These are phyloP conservation scores for Cotesia chilonis DNA, from an alignment of 1,140 invertebrate genomes.

Conservation along the genomic window DNA sequence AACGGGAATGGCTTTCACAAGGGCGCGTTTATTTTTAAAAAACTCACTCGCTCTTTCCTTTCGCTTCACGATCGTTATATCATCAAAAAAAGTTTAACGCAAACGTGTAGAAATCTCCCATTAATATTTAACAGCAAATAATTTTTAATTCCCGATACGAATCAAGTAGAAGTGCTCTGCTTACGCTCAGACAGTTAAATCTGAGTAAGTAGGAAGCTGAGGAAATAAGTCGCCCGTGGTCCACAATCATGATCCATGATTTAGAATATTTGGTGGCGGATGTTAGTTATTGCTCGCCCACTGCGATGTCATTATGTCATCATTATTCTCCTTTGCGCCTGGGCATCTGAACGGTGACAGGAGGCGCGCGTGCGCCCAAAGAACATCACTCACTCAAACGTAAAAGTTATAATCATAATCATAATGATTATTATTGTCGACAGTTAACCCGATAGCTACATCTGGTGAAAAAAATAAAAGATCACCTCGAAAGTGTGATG, in stretches of 20 bases:
- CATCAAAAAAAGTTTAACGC: not conserved
- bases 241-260: slow-evolving; percentile 46
- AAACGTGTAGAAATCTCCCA: not conserved
- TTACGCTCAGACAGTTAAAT: no score
- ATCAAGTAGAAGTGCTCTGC: slow-evolving; percentile 8
- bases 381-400: slow-evolving; percentile 56
- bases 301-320: slow-evolving; percentile 66
- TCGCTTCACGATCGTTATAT: not conserved
- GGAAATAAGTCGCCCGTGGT: slow-evolving; percentile 44
- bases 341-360: slow-evolving; percentile 53
- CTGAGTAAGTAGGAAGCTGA: slow-evolving; percentile 3
- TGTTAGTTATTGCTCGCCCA: slow-evolving; percentile 66
- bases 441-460: not conserved
- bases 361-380: slow-evolving; percentile 58
- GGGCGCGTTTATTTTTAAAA: slow-evolving; percentile 2
- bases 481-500: slow-evolving; percentile 1
- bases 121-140: no score
- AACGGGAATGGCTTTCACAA: slow-evolving; percentile 28
- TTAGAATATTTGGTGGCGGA: slow-evolving; percentile 65
- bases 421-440: no score
- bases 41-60: not conserved
- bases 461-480: not conserved
- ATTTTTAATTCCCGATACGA: not conserved
- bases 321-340: slow-evolving; percentile 62
- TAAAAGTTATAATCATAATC: slow-evolving; percentile 27